Evolutionary conservation across 1,140 invertebrate species (phyloP), one percentile per base, ranked within the genome.

Genomic region (Drosophila trapezifrons): DNA sequence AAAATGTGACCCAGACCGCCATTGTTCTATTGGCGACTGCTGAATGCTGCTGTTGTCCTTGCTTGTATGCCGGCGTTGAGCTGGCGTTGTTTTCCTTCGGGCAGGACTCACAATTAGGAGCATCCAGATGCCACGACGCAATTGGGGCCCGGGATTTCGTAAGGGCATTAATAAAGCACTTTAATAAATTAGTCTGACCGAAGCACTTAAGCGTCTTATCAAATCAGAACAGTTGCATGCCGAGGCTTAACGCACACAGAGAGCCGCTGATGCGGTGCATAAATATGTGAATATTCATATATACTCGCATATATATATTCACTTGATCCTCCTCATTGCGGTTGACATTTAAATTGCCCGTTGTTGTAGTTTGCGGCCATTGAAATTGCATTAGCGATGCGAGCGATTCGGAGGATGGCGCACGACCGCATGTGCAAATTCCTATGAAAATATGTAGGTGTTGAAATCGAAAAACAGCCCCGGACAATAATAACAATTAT

Each of bases 401-500:
- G 25, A 8, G 27, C 0, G 1, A 18, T 5, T 20, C 0, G 10
- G 9, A 2, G 18, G 18, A 10, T 1, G 10, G 18, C 32, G 1
- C 8, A 37, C 25, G 43, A 46, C 66, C 46, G 35, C 40, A 54
- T 71, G 52, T 45, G 62, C 40, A 66, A 65, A 65, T 65, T 69
- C 71, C 70, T 52, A 78, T 78, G 78, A 78, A 72, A 78, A 85
- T 81, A 81, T 65, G 74, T 65, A 76, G 76, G 76, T 63, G 66
- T 49, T 58, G 52, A 78, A 67, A 67, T 51, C 62, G 56, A 56
- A 74, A 45, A 65, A 49, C 49, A 66, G 76, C 59, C n/a, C 60
- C 40, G 45, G 71, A 77, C 82, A 70, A 86, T 87, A 86, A 86
- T 78, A 86, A 67, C 79, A 87, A 87, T 86, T 86, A 86, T 86